A percentile compares a stretch with the other conserved stretches of the same genome.
These are phyloP conservation scores for Drosophila greeni DNA, from an alignment of 2,888 invertebrate species.

Conservation along the genomic window DNA sequence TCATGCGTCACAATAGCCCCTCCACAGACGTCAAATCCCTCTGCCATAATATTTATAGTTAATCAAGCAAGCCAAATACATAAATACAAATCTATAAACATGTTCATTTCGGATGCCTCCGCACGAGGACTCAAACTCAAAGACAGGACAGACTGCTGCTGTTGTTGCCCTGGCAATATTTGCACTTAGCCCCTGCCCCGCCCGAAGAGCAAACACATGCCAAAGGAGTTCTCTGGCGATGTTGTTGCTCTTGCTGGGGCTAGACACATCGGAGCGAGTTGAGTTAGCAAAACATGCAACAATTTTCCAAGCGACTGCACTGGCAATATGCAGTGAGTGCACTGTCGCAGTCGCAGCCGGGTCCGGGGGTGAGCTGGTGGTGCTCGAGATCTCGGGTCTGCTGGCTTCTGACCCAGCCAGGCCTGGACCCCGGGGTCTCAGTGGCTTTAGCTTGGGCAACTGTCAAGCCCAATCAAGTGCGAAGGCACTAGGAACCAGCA, in stretches of 20 bases:
- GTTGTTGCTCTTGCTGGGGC: slow-evolving; percentile 19
- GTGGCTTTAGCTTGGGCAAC: slow-evolving; percentile 58
- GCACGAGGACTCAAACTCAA: background rate
- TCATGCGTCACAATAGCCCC: slow-evolving; percentile 33
- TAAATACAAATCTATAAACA: slow-evolving; percentile 69
- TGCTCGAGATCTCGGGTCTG: slow-evolving; percentile 9
- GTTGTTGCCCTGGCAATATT: slow-evolving; percentile 52
- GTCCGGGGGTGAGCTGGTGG: slow-evolving; percentile 1
- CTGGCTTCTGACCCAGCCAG: slow-evolving; percentile 40
- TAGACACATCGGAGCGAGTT: slow-evolving; percentile 61
- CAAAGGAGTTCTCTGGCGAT: slow-evolving; percentile 15
- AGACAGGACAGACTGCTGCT: slow-evolving; percentile 9
- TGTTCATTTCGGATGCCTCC: slow-evolving; percentile 46
- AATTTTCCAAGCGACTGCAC: slow-evolving; percentile 76
- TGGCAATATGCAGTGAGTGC: slow-evolving; percentile 60
- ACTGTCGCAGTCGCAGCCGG: slow-evolving; percentile 21
- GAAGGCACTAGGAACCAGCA: slow-evolving; percentile 41
- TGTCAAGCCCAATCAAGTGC: slow-evolving; percentile 71
- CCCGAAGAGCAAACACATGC: slow-evolving; percentile 43
- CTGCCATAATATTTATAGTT: slow-evolving; percentile 69
- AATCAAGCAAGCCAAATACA: slow-evolving; percentile 70
- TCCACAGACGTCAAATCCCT: slow-evolving; percentile 40
- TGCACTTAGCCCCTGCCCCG: slow-evolving; percentile 34
- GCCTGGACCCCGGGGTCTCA: slow-evolving; percentile 23
- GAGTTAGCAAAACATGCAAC: slow-evolving; percentile 70